Evolutionary conservation across 53 echinoderm and acorn worm genomes (phyloP).

Genomic region (Antedon mediterranea): DNA sequence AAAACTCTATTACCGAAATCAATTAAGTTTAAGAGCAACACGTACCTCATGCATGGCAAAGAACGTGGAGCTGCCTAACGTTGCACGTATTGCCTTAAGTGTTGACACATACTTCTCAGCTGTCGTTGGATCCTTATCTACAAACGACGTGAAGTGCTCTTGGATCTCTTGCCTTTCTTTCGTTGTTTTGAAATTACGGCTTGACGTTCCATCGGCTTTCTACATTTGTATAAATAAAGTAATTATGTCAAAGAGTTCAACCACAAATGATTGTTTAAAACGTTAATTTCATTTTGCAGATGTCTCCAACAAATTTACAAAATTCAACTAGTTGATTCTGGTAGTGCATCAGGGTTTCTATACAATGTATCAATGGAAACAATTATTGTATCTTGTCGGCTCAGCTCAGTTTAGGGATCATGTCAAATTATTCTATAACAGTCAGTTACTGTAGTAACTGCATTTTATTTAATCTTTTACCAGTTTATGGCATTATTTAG

Average conservation of each 20-base stretch:
- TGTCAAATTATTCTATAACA: too few species aligned
- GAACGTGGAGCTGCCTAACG: conserved; percentile 79
- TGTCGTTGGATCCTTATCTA: conserved; percentile 42
- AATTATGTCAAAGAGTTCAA: neutral
- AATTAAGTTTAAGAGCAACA: neutral
- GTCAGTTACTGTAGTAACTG: too few species aligned
- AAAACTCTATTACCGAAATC: too few species aligned
- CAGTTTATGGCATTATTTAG: too few species aligned
- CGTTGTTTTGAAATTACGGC: conserved; percentile 74
- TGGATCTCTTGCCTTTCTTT: conserved; percentile 56
- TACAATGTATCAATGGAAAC: too few species aligned
- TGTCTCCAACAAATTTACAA: too few species aligned
- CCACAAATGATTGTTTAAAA: neutral
- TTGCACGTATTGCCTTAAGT: conserved; percentile 69
- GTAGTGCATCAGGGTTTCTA: too few species aligned
- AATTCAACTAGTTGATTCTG: too few species aligned
- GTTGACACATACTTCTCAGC: conserved; percentile 62
- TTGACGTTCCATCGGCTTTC: conserved; percentile 94
- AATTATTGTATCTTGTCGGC: too few species aligned
- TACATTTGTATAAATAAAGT: conserved; percentile 16
- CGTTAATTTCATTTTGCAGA: neutral
- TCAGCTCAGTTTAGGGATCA: too few species aligned
- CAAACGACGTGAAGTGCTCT: conserved; percentile 77
- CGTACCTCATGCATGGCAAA: conserved; percentile 75
- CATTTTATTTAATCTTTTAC: too few species aligned